Base-by-base conservation (phyloP, 2,888 invertebrate genomes). In the Oligia fasciuncula region DNA sequence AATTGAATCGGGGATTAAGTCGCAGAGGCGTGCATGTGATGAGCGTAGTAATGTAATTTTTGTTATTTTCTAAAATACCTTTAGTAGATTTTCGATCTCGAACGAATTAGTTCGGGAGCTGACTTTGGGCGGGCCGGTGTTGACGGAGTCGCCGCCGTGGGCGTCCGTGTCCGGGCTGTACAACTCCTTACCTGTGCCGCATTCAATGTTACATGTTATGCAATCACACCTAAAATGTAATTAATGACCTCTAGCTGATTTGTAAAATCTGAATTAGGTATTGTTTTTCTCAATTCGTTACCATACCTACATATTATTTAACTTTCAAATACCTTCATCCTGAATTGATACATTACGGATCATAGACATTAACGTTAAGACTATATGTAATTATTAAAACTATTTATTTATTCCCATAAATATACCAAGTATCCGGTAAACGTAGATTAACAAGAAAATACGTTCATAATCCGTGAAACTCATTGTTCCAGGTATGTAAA, bases 71-170 rank as follows among this genome's bases (percentile, higher is more conserved):
- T 85, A 78, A 85, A 74, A 79, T 85, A 85, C 85, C 98, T 99
- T 99, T 88, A 99, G 97, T 91, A 99, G 97, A 96, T 99, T 99
- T 97, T 99, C 99, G 92, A 99, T 99, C 97, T 99, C 99, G 95
- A 99, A 99, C 79, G 99, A 99, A 96, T 99, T 99, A 84, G 99
- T 98, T 90, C 99, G 97, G 75, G 98, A 98, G 89, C 98, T 98
- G 91, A 98, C 98, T 95, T 98, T 98, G 14, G 96, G 96, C 23
- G 96, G 95, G 69, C 97, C 97, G 43, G 92, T 91, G 80, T 89
- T 92, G 73, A 95, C 89, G 19, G 92, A 90, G 73, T 94, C 93
- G 91, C 96, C 90, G 84, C 97, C 93, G 93, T 95, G 95, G 1
- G 90, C 92, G 40, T 96, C 96, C 2, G 93, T 83, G 87, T 98